Base-by-base conservation (phyloP, 2,113 vertebrate species). In the Malurus melanocephalus region DNA sequence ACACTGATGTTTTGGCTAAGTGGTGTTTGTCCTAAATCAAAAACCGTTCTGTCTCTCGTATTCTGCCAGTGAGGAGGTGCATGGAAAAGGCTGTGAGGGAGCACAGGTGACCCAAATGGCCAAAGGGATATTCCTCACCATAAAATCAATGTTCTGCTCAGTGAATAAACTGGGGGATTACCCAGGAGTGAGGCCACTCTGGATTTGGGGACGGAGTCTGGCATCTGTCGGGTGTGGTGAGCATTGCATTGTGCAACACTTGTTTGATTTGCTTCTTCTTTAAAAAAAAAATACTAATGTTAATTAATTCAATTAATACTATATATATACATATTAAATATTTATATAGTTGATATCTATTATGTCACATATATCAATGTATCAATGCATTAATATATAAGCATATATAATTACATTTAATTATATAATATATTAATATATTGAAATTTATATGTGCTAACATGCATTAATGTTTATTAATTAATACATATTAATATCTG, bases 101-200 rank as follows among this genome's bases (percentile, higher is more conserved):
- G 35, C 27, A n/a, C 5, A 45, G 45, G 65, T 20, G 42, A 33
- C 24, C n/a, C 40, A 27, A 1, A 33, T 71, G 73, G 24, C 74
- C 74, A 32, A 2, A 42, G 33, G 57, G 28, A 38, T n/a, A 4
- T 30, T 30, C 10, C 73, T 17, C 48, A 55, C 19, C 56, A 11
- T 24, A 4, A 16, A 13, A 13, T 26, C 16, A 38, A 38, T 38
- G 38, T 38, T 38, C 38, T 38, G 38, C 38, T n/a, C 18, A 13
- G 65, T 2, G 32, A 32, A 35, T 2, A 5, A 32, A 23, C 17
- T 16, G 51, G 51, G 22, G 8, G 32, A 1, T 7, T 13, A 23
- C 43, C 27, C 26, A 35, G 21, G 9, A 22, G 2, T n/a, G 72
- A 4, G 11, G 30, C 2, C 6, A 6, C 13, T 11, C 3, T 0